phyloP scores from a whole-genome alignment of 1,140 invertebrate genomes.

The Tenebrio molitor region DNA sequence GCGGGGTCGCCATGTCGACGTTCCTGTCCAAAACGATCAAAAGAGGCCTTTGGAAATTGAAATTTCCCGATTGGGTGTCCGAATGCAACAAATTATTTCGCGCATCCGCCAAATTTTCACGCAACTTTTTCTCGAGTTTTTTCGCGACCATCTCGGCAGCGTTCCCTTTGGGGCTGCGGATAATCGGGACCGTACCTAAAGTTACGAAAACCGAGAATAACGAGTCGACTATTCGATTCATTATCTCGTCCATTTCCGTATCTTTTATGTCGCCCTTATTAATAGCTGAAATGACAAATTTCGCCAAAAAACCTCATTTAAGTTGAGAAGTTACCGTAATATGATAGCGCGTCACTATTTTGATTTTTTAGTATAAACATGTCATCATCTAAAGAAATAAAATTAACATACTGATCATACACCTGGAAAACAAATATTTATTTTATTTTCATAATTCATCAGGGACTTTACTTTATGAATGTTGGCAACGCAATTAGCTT shows the following conservation, averaged over 20 bases:
- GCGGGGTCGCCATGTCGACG: slow-evolving; percentile 96
- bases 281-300: slow-evolving; percentile 77
- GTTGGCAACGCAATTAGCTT: slow-evolving; percentile 88
- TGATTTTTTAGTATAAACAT: slow-evolving; percentile 95
- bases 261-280: slow-evolving; percentile 96
- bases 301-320: slow-evolving; percentile 9
- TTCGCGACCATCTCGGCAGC: slow-evolving; percentile 98
- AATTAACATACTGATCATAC: slow-evolving; percentile 98
- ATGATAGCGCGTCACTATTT: slow-evolving; percentile 91
- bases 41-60: slow-evolving; percentile 93
- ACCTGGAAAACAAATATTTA: slow-evolving; percentile 69
- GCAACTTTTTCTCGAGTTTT: slow-evolving; percentile 96
- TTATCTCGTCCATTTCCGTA: slow-evolving; percentile 94
- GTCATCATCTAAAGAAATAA: slow-evolving; percentile 98
- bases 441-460: slow-evolving; percentile 14
- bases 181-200: slow-evolving; percentile 94
- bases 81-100: slow-evolving; percentile 95
- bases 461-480: slow-evolving; percentile 84
- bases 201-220: slow-evolving; percentile 98
- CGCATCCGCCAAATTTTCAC: slow-evolving; percentile 97
- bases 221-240: slow-evolving; percentile 96
- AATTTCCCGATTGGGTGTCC: slow-evolving; percentile 83
- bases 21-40: slow-evolving; percentile 95
- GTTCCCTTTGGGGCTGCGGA: slow-evolving; percentile 94
- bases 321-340: slow-evolving; percentile 79